Percentiles rank a stretch among this genome's conserved stretches.
Evolutionary conservation across 1,140 invertebrate species (phyloP).

Genomic region (Drosophila ogumai): DNA sequence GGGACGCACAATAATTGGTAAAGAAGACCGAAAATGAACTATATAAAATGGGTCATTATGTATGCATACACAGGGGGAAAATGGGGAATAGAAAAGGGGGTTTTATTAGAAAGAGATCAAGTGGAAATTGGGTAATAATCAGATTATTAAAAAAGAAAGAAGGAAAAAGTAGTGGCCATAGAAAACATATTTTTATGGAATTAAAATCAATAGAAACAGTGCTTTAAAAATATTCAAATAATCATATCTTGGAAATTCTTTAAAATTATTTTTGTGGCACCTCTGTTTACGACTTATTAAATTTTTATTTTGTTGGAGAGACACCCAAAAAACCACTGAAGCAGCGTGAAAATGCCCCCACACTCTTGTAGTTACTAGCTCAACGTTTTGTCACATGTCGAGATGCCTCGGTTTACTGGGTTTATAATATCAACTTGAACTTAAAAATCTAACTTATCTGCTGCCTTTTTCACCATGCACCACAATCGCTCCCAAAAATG

Average conservation of each 20-base stretch:
- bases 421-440: conserved; percentile 11
- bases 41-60: conserved; percentile 62
- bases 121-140: neutral
- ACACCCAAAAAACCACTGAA: conserved; percentile 4
- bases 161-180: no score
- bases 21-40: conserved; percentile 49
- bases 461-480: conserved; percentile 30
- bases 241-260: neutral
- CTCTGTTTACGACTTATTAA: neutral
- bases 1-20: conserved; percentile 53
- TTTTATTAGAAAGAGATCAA: neutral
- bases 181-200: neutral
- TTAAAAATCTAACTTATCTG: conserved; percentile 48
- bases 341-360: neutral
- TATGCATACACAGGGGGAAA: conserved; percentile 32
- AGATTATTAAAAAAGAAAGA: neutral
- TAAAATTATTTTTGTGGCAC: neutral
- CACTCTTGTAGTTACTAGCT: neutral
- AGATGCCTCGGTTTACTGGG: neutral
- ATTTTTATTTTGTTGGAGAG: neutral
- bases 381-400: conserved; percentile 36
- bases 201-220: neutral
- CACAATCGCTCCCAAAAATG: conserved; percentile 3
- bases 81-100: neutral
- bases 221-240: neutral